Conservation (phyloP, 1,140 invertebrate genomes). For the Periplaneta americana region DNA sequence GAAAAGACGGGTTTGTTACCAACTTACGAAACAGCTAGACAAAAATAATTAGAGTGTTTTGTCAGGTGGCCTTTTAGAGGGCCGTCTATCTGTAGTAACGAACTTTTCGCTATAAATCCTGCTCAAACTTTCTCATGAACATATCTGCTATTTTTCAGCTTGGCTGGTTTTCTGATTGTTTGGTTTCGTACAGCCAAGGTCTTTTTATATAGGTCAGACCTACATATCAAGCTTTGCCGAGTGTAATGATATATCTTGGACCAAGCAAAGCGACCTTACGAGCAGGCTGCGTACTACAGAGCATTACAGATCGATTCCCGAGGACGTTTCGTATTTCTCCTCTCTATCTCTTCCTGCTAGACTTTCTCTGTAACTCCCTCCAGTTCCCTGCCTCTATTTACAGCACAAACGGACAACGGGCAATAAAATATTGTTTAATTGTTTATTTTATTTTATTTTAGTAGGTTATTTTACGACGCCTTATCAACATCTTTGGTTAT, state of each 20-base stretch:
- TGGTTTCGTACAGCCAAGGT: background rate
- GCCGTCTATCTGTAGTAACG: background rate
- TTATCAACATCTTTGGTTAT: too few relatives aligned
- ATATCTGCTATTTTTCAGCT: background rate
- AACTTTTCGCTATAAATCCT: background rate
- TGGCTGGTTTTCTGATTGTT: background rate
- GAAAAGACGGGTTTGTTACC: background rate
- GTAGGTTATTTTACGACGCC: too few relatives aligned
- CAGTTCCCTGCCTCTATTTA: too few relatives aligned
- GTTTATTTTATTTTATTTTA: too few relatives aligned
- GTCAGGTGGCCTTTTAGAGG: background rate
- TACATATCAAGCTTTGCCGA: background rate
- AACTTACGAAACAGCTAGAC: background rate
- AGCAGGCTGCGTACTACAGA: too few relatives aligned
- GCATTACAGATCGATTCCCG: too few relatives aligned
- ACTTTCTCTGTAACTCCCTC: too few relatives aligned
- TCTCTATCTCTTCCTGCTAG: too few relatives aligned
- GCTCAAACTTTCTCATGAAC: background rate
- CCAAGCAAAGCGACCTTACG: too few relatives aligned
- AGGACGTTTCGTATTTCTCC: too few relatives aligned
- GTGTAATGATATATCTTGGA: background rate
- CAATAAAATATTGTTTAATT: too few relatives aligned
- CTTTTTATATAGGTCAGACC: background rate
- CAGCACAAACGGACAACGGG: too few relatives aligned
- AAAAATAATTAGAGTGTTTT: background rate